Base-by-base conservation (phyloP, 1,140 invertebrate genomes). In the Gryon sp. region DNA sequence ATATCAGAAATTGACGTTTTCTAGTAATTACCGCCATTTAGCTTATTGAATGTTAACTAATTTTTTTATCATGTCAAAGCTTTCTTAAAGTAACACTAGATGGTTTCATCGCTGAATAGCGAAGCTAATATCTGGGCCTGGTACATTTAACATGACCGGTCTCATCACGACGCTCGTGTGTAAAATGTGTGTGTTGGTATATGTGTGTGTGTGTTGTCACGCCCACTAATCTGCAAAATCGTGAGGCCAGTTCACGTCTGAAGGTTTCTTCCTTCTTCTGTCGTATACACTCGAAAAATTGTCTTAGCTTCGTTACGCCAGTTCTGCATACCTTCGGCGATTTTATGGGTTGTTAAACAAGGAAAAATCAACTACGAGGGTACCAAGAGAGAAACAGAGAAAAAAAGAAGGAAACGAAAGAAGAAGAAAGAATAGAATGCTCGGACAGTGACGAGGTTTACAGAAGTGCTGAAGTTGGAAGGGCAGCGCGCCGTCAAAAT, bases 151-250 rank as follows among this genome's bases (percentile, higher is more conserved):
- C 40, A 26, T 24, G 36, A 19, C 36, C 14, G 24, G 36, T n/a
- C 22, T 26, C 32, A 50, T 46, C 28, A 34, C 18, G 11, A 20
- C 57, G 30, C 11, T n/a, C n/a, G n/a, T n/a, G n/a, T n/a, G n/a
- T n/a, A n/a, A n/a, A n/a, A n/a, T n/a, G n/a, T n/a, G n/a, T n/a
- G n/a, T n/a, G n/a, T n/a, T n/a, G n/a, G n/a, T n/a, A n/a, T n/a
- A n/a, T n/a, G 24, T 60, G 53, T 38, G 36, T 60, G 53, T 60
- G 59, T 60, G 66, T 28, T n/a, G 53, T 70, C 53, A 59, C 66
- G 66, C 66, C 66, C 46, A 70, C 66, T 70, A 70, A 70, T 60
- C 53, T 70, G 66, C 55, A 70, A 70, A 70, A 70, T 70, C 53
- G 65, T 45, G 18, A 48, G 63, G 41, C 43, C 50, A 16, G n/a